phyloP scores from a whole-genome alignment of 2,888 invertebrate genomes.

The Acanthosepion pharaonis region DNA sequence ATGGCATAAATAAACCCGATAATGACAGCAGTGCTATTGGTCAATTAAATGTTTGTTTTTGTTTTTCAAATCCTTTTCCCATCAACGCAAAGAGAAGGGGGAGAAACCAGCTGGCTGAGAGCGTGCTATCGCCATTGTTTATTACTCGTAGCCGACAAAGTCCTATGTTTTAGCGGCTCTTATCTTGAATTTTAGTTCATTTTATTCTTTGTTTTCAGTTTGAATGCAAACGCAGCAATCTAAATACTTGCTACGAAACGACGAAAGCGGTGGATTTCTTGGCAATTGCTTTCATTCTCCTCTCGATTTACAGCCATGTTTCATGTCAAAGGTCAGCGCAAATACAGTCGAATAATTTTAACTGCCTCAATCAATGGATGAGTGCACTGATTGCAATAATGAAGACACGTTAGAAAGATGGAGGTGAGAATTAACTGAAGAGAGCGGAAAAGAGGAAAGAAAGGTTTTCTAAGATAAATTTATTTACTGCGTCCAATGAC shows the following conservation, averaged over 20 bases:
- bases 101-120: too few species aligned
- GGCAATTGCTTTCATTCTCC: background rate
- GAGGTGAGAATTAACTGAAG: background rate
- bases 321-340: background rate
- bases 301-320: background rate
- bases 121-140: too few species aligned
- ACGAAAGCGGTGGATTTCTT: background rate
- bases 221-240: too few species aligned
- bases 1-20: background rate
- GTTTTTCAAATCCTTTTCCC: background rate
- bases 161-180: too few species aligned
- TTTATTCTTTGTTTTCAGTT: too few species aligned
- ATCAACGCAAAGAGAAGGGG: background rate
- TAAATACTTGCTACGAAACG: too few species aligned
- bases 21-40: background rate
- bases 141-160: too few species aligned
- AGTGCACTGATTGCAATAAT: background rate
- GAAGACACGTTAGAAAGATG: too few species aligned
- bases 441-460: background rate
- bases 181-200: too few species aligned
- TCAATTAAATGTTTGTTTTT: background rate
- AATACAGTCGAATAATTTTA: conserved; percentile 22
- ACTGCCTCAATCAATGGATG: background rate
- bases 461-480: background rate
- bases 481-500: background rate